These are phyloP conservation scores for Spizaetus ornatus DNA, from an alignment of 2,113 vertebrate species.

Conservation along the genomic window DNA sequence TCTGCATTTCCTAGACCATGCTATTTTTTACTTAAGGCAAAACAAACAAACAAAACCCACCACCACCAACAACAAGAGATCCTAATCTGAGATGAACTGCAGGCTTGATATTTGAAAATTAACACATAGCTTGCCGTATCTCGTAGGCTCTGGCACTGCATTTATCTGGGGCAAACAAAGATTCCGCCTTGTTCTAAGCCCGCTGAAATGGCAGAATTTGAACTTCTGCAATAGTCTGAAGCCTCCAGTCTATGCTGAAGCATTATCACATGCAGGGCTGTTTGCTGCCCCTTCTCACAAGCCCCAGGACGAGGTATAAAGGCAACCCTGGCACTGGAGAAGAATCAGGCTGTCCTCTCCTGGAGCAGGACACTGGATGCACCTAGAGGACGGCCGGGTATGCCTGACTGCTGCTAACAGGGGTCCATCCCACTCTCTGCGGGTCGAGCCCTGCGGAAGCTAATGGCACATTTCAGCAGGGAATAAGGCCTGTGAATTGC, in stretches of 20 bases:
- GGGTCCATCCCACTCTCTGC: not conserved
- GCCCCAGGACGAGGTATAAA: not conserved
- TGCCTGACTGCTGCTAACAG: not conserved
- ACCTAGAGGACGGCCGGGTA: not conserved
- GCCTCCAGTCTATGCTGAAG: not conserved
- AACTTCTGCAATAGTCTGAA: not conserved
- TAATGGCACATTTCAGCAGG: not conserved
- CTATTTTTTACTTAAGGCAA: not conserved
- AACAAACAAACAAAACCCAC: not conserved
- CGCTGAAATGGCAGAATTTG: not conserved
- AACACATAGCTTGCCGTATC: not conserved
- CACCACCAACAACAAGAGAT: not conserved
- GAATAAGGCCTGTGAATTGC: not conserved
- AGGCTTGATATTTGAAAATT: not conserved
- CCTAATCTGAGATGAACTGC: not conserved
- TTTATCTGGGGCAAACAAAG: not conserved
- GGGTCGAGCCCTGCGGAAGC: not conserved
- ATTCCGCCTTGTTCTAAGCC: not conserved
- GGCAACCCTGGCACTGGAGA: not conserved
- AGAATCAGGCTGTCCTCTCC: not conserved
- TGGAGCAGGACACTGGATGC: not conserved
- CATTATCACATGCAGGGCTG: fast-evolving
- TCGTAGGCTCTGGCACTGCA: not conserved
- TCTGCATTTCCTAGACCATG: not conserved
- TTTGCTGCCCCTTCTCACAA: not conserved